Evolutionary conservation across 2,113 vertebrate genomes (phyloP).

Genomic region (Sapajus apella): DNA sequence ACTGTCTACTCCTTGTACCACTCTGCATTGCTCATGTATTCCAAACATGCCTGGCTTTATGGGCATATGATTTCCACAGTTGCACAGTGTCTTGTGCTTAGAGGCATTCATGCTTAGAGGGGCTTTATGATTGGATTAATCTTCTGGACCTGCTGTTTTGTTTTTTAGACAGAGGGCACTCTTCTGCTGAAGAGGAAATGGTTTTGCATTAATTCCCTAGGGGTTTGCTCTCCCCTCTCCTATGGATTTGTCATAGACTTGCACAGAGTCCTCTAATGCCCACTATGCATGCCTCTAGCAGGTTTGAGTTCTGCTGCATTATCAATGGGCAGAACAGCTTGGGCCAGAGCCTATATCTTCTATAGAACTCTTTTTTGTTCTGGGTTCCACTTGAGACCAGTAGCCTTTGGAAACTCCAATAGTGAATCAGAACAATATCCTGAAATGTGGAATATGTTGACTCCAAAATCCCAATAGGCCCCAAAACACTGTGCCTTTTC

Average conservation of each 20-base stretch:
- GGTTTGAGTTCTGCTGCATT: background rate
- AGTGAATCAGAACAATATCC: background rate
- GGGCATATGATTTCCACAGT: background rate
- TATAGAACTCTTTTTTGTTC: too few relatives aligned
- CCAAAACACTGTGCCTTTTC: background rate
- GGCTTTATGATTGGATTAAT: background rate
- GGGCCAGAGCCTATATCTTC: background rate
- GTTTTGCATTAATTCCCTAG: background rate
- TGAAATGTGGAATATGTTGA: background rate
- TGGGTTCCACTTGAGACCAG: background rate
- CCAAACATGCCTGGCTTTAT: background rate
- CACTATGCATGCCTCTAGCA: background rate
- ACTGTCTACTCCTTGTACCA: background rate
- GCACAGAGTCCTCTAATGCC: background rate
- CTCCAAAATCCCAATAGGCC: background rate
- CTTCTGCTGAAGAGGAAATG: background rate
- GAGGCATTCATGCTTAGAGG: background rate
- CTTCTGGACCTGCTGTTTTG: background rate
- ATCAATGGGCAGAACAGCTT: background rate
- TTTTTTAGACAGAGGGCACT: background rate
- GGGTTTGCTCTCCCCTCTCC: background rate
- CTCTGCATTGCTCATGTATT: background rate
- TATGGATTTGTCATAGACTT: background rate
- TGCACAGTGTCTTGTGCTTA: background rate
- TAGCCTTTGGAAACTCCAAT: background rate